phyloP scores from a whole-genome alignment of 2,888 invertebrate species.

The Theodoxus fluviatilis region DNA sequence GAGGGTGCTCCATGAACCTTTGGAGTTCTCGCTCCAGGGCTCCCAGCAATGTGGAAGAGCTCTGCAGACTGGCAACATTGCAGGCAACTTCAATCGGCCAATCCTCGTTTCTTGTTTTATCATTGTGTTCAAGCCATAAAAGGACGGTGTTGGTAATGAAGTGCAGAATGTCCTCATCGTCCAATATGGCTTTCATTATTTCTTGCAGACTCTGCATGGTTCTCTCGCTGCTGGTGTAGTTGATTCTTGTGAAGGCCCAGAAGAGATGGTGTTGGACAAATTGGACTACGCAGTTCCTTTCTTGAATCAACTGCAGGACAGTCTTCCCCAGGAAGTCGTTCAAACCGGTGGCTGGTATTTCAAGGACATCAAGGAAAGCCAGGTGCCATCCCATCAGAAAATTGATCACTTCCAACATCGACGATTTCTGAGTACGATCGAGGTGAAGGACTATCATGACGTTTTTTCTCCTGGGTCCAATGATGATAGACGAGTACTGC shows the following conservation, averaged over 20 bases:
- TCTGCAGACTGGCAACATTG: constrained; percentile 1
- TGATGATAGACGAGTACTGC: neutral
- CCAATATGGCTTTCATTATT: neutral
- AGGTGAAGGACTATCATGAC: constrained; percentile 21
- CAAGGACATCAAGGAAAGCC: constrained; percentile 9
- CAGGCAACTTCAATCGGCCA: constrained; percentile 22
- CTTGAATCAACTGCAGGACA: neutral
- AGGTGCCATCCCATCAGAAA: constrained; percentile 21
- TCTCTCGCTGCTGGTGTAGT: constrained; percentile 6
- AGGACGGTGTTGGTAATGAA: constrained; percentile 9
- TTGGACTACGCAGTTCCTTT: neutral
- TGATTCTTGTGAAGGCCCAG: constrained; percentile 22
- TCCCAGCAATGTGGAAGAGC: neutral
- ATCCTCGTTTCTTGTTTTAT: neutral
- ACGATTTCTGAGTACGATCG: neutral
- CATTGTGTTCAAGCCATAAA: neutral
- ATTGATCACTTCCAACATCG: neutral
- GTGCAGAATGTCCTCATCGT: constrained; percentile 1
- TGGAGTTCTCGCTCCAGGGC: constrained; percentile 18
- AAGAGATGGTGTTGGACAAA: constrained; percentile 4
- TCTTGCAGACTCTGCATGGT: constrained; percentile 3
- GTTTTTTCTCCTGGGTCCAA: neutral
- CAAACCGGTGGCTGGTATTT: neutral
- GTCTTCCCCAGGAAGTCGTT: neutral
- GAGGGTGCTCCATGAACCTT: constrained; percentile 11